Evolutionary conservation across 2,888 invertebrate species (phyloP).

Genomic region (Lasioglossum zephyrum): DNA sequence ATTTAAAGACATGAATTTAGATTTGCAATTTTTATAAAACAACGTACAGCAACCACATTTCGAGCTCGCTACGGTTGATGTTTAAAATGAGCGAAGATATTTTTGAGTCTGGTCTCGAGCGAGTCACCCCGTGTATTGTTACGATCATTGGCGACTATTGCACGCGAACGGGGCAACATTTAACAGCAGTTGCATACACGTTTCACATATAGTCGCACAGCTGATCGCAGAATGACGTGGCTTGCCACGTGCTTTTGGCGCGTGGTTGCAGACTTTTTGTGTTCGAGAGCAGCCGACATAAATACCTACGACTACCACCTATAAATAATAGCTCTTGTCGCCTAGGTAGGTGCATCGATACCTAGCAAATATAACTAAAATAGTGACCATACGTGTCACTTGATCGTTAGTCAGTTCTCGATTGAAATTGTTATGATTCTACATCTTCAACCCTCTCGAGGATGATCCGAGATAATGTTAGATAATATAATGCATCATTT

Average conservation of each 20-base stretch:
- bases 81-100: neutral
- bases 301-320: constrained; percentile 55
- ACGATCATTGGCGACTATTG: constrained; percentile 24
- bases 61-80: too few relatives aligned
- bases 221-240: constrained; percentile 37
- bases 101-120: neutral
- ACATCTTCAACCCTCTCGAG: neutral
- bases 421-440: constrained; percentile 24
- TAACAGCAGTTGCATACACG: constrained; percentile 11
- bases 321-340: constrained; percentile 50
- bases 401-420: constrained; percentile 67
- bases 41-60: too few relatives aligned
- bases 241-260: constrained; percentile 68
- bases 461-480: too few relatives aligned
- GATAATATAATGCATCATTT: too few relatives aligned
- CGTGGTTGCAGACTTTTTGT: constrained; percentile 63
- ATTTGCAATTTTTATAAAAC: too few relatives aligned
- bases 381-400: constrained; percentile 68
- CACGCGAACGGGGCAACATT: constrained; percentile 17
- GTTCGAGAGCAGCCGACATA: constrained; percentile 51
- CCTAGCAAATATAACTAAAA: constrained; percentile 63
- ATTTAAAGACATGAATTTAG: too few relatives aligned
- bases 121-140: neutral
- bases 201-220: neutral
- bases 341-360: constrained; percentile 61